These are phyloP conservation scores for Climacteris rufus DNA, from an alignment of 2,113 vertebrate genomes.

Conservation along the genomic window DNA sequence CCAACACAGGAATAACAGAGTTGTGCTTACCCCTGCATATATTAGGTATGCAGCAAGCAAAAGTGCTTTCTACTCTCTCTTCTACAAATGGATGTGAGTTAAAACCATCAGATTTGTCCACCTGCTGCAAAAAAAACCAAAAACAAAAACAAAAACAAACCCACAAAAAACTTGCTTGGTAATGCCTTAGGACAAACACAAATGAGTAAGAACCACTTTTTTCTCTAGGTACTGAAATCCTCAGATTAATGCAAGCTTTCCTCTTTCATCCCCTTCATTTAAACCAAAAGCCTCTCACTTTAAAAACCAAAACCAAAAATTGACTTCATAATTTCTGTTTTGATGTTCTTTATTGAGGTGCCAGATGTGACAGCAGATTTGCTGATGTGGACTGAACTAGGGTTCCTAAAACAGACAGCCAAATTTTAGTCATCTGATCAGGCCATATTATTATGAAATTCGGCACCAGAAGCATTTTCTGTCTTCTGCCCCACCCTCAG, in stretches of 20 bases:
- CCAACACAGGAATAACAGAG: neutral
- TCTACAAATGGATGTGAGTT: neutral
- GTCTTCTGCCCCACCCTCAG: neutral
- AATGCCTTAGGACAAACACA: neutral
- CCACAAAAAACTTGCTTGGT: neutral
- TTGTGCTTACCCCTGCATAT: neutral
- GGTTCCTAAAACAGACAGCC: neutral
- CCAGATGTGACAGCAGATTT: neutral
- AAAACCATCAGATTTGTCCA: neutral
- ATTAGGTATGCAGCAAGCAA: neutral
- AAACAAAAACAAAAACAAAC: no score
- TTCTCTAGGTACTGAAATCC: neutral
- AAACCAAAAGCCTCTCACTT: neutral
- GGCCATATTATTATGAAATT: neutral
- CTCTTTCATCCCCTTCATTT: neutral
- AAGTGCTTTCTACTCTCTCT: neutral
- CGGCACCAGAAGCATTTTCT: neutral
- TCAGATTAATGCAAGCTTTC: neutral
- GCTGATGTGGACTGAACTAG: neutral
- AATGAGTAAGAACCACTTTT: neutral
- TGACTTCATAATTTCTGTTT: neutral
- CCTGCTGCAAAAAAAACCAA: neutral
- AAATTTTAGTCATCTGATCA: neutral
- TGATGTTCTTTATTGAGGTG: neutral
- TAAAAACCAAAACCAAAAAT: neutral